Evolutionary conservation across 2,888 invertebrate genomes (phyloP), one percentile per base, ranked within the genome.

Genomic region (Tachina lurida): DNA sequence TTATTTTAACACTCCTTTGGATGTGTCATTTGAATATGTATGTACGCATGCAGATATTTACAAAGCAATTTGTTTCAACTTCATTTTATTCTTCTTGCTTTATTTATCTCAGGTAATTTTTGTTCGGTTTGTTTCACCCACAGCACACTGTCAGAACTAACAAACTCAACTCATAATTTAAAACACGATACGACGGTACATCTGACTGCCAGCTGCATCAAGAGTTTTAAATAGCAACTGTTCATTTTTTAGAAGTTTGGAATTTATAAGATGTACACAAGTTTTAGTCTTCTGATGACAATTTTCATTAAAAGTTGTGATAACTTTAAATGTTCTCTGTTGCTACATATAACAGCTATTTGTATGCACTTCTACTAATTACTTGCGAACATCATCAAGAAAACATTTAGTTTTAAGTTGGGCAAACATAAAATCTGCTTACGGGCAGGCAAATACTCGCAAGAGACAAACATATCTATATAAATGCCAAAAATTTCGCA

Each of bases 351-450:
- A 63, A 60, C 68, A 63, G 19, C 56, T 39, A 73, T 63, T 71
- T 63, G 62, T 45, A 65, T 75, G 82, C 85, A 85, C 78, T 85
- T 78, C 17, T 41, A 60, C 81, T 82, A 82, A 85, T 85, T 82
- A 78, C 82, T 78, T 78, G 47, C 39, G 76, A 79, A 78, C 70
- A 77, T 10, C 39, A 68, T 41, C 17, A 45, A 52, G 22, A 67
- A 58, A 49, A 22, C 58, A 73, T 62, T 73, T 73, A 43, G 15
- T 41, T 56, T 22, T 47, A 73, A 71, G 71, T 19, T 22, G 45
- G 22, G 22, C 7, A 45, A 47, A 49, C 73, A 47, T 22, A 39
- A 56, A 71, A 43, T 41, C 45, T 43, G 15, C 15, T 45, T 19
- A 56, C 45, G 31, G 7, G 7, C 5, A 12, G 22, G 41, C 19